A percentile compares a stretch with the other conserved stretches of the same genome.
phyloP scores from a whole-genome alignment of 1,140 invertebrate species.

The Orchestia grillus region DNA sequence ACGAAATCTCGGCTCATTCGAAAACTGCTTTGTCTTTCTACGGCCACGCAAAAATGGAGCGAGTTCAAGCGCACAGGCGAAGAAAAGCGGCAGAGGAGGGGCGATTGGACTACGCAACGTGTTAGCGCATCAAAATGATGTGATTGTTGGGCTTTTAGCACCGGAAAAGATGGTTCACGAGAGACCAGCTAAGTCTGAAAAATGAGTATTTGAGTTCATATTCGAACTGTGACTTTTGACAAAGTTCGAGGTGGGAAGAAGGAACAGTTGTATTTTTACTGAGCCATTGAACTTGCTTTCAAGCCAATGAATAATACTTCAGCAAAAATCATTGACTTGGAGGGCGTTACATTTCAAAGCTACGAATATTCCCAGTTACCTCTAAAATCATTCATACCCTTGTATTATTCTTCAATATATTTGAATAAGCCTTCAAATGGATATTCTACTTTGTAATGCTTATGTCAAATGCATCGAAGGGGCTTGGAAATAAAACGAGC shows the following conservation, averaged over 20 bases:
- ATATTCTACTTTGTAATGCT: no score
- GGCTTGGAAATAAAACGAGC: no score
- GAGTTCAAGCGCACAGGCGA: not conserved
- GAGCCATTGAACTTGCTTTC: no score
- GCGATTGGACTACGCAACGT: not conserved
- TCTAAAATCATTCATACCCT: no score
- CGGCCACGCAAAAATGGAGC: not conserved
- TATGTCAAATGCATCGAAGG: no score
- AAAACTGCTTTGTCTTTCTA: conserved; percentile 1
- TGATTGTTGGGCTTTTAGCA: not conserved
- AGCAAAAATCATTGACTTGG: no score
- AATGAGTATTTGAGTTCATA: not conserved
- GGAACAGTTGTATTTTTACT: not conserved
- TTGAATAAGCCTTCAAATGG: no score
- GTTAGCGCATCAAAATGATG: not conserved
- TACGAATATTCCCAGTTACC: no score
- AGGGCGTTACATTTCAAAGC: no score
- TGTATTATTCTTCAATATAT: no score
- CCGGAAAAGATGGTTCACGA: not conserved
- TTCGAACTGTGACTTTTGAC: not conserved
- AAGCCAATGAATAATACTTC: no score
- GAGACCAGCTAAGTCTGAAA: not conserved
- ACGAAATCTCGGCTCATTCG: conserved; percentile 1
- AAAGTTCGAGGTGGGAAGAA: not conserved
- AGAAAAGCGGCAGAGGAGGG: not conserved